Percentiles rank a stretch among this genome's conserved stretches.
Conservation (phyloP, 1,140 invertebrate genomes). For the Apis laboriosa region DNA sequence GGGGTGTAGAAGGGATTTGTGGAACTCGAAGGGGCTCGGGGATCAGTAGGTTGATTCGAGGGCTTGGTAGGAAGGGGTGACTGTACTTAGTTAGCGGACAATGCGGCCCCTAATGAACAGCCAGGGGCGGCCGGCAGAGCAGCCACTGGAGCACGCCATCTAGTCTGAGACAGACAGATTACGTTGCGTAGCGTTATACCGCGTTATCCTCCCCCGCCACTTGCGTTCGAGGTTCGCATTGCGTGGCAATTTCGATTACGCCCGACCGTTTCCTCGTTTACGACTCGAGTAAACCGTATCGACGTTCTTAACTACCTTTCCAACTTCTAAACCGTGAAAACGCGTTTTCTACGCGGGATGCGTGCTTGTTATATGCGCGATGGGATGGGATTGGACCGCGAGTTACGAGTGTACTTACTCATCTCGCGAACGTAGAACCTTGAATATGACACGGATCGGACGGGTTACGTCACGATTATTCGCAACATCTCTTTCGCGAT, state of each 20-base stretch:
- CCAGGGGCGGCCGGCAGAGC: constrained; percentile 76
- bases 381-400: too few relatives aligned
- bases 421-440: too few relatives aligned
- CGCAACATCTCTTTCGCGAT: not conserved
- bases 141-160: constrained; percentile 74
- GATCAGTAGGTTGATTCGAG: constrained; percentile 67
- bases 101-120: constrained; percentile 81
- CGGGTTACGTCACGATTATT: not conserved
- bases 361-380: too few relatives aligned
- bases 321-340: constrained; percentile 20
- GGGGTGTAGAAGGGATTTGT: constrained; percentile 49
- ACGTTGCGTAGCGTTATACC: constrained; percentile 72
- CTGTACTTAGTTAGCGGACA: constrained; percentile 82
- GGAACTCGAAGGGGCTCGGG: constrained; percentile 53
- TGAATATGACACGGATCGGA: too few relatives aligned
- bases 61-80: constrained; percentile 66
- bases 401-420: too few relatives aligned
- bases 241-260: constrained; percentile 56
- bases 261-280: constrained; percentile 49
- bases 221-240: constrained; percentile 55
- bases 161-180: constrained; percentile 77
- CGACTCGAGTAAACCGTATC: constrained; percentile 47
- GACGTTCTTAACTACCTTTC: constrained; percentile 28
- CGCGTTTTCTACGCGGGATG: not conserved
- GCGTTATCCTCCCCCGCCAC: constrained; percentile 52